Evolutionary conservation across 2,888 invertebrate species (phyloP).

Genomic region (Temnothorax rugatulus): DNA sequence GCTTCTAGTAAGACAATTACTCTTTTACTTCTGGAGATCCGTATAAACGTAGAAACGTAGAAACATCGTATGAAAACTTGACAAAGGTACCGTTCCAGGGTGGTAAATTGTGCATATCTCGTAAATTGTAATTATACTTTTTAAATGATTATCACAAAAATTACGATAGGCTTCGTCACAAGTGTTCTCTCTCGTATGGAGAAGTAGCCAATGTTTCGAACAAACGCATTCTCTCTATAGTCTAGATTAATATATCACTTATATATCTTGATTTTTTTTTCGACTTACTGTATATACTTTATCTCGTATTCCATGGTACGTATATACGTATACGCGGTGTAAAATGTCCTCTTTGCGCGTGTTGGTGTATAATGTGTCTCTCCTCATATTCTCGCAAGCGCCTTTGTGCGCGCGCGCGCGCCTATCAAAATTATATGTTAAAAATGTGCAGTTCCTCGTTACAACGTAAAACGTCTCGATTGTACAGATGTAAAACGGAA

Average conservation of each 20-base stretch:
- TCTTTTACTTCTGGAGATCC: conserved; percentile 81
- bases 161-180: conserved; percentile 78
- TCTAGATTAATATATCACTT: conserved; percentile 85
- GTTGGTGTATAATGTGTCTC: conserved; percentile 56
- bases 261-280: conserved; percentile 78
- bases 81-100: conserved; percentile 80
- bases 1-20: conserved; percentile 79
- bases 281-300: conserved; percentile 81
- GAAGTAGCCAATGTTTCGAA: conserved; percentile 81
- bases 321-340: conserved; percentile 64
- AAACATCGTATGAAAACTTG: conserved; percentile 85
- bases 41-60: conserved; percentile 86
- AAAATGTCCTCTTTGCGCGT: conserved; percentile 59
- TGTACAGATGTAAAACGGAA: conserved; percentile 77
- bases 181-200: conserved; percentile 71
- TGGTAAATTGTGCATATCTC: conserved; percentile 80
- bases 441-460: conserved; percentile 79
- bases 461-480: conserved; percentile 76
- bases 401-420: conserved; percentile 68
- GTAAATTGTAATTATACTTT: conserved; percentile 81
- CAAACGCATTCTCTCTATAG: conserved; percentile 81
- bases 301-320: conserved; percentile 62
- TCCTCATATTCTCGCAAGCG: conserved; percentile 54
- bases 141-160: conserved; percentile 84
- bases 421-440: conserved; percentile 72